These are phyloP conservation scores for Maylandia zebra DNA, from an alignment of 2,113 vertebrate species.

Conservation along the genomic window DNA sequence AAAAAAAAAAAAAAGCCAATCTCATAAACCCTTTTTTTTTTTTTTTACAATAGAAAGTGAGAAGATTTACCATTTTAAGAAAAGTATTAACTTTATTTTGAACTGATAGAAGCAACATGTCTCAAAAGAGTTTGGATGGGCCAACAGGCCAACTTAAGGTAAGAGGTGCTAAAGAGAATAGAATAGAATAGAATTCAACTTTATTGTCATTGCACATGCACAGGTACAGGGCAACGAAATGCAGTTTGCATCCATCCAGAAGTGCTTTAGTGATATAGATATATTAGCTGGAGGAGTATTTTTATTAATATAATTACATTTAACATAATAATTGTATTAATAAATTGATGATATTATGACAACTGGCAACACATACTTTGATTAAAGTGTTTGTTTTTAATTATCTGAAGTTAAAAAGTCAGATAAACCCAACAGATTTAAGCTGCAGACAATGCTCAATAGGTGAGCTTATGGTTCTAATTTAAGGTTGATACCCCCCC, in stretches of 20 bases:
- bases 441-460: not conserved
- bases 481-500: accelerated
- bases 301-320: not conserved
- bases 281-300: not conserved
- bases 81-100: not conserved
- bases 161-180: not conserved
- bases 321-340: accelerated
- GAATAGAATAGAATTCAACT: too few species aligned
- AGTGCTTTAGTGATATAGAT: too few species aligned
- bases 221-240: too few species aligned
- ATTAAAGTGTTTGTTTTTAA: not conserved
- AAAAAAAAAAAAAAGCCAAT: not conserved
- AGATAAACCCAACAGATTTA: not conserved
- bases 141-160: not conserved
- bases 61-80: not conserved
- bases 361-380: not conserved
- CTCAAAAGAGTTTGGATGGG: not conserved
- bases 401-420: accelerated
- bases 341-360: not conserved
- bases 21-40: not conserved
- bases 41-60: not conserved
- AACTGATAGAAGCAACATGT: not conserved
- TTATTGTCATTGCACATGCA: too few species aligned
- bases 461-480: not conserved
- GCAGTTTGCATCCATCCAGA: too few species aligned